phyloP scores from a whole-genome alignment of 2,888 invertebrate genomes.

The Eupithecia subfuscata region DNA sequence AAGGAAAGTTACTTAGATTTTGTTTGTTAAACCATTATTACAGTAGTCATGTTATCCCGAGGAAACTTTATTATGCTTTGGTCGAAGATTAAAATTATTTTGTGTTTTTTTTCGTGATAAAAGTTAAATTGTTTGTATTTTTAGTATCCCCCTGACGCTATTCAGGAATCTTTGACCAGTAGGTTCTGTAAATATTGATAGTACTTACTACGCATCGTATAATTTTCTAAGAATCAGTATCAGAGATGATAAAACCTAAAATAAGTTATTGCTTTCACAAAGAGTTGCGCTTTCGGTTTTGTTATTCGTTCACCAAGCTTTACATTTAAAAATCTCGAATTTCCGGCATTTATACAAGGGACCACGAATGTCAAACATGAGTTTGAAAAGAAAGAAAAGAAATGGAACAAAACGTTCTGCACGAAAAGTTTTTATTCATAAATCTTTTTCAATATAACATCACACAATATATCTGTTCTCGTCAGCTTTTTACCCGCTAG shows the following conservation, averaged over 20 bases:
- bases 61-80: not conserved
- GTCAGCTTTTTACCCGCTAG: not conserved
- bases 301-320: not conserved
- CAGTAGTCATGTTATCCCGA: not conserved
- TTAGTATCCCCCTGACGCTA: not conserved
- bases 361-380: not conserved
- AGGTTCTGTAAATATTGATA: not conserved
- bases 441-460: not conserved
- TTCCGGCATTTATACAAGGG: not conserved
- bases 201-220: not conserved
- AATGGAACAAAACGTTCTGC: not conserved
- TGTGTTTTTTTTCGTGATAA: not conserved
- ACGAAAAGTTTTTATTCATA: not conserved
- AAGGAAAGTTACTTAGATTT: not conserved
- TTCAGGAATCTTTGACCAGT: not conserved
- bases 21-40: not conserved
- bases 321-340: not conserved
- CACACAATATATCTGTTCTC: not conserved
- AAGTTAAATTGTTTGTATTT: not conserved
- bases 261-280: slow-evolving; percentile 44
- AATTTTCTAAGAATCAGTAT: not conserved
- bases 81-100: not conserved
- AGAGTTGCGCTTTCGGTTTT: slow-evolving; percentile 13
- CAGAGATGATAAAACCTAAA: slow-evolving; percentile 33
- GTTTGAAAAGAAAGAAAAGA: not conserved